Base-by-base conservation (phyloP, 2,113 vertebrate genomes). In the Zosterops lateralis region DNA sequence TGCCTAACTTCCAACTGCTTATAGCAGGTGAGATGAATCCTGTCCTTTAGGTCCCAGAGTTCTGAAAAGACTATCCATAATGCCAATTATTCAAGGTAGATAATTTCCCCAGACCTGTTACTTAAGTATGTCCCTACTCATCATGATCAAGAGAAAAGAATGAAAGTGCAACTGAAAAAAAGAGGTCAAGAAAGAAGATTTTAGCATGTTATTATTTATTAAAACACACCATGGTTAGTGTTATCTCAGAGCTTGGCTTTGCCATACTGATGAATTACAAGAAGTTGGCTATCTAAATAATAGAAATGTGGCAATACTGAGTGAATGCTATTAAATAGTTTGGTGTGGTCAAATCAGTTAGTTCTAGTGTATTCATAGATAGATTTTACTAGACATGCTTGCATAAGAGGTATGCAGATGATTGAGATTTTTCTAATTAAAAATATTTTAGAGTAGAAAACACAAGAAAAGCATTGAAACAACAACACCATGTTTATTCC, bases 381-480 rank as follows among this genome's bases (percentile, higher is more conserved):
- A 64, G 15, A 57, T 79, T 53, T 61, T 53, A 26, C 7, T 36
- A 72, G 10, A 54, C 0, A 0, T 19, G 12, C 0, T 2, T 57
- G 12, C 12, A 16, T n/a, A 61, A 3, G 26, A 83, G 28, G 38
- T 12, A 50, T 4, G 22, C 1, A 44, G 10, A 45, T 61, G 13
- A 57, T 24, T 45, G 45, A 68, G 3, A 26, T 36, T 68, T 93
- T 85, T 72, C 20, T 31, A 22, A 38, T 31, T 38, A 56, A 87
- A 87, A 77, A 34, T 71, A 44, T 54, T 91, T 75, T 48, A 48
- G 14, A 40, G 7, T 44, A 51, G 9, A 60, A 87, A 89, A 71
- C 38, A 4, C 3, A 54, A 58, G 7, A 0, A 64, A 66, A 32
- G 0, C 20, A 58, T 34, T 67, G 53, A 58, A 14, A 45, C 6